phyloP scores from a whole-genome alignment of 2,113 vertebrate genomes.

The Dicentrarchus labrax region DNA sequence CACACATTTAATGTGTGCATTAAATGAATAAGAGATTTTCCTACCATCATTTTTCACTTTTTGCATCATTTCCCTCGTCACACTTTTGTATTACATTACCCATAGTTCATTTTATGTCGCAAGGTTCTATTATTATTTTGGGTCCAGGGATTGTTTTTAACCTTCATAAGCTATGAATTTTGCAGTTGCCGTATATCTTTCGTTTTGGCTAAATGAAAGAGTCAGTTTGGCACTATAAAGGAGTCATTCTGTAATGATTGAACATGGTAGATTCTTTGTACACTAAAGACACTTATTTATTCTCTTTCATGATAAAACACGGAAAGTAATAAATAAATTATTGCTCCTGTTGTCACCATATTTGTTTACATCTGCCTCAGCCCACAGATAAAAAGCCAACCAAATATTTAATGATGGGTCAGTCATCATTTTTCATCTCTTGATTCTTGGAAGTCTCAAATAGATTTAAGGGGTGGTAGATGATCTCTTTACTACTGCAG shows the following conservation, averaged over 20 bases:
- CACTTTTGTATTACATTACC: background rate
- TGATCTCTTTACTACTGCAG: constrained; percentile 9
- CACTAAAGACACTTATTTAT: constrained; percentile 28
- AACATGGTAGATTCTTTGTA: constrained; percentile 37
- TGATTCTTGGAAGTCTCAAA: constrained; percentile 3
- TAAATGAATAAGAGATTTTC: background rate
- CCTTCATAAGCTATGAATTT: constrained; percentile 27
- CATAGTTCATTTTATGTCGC: background rate
- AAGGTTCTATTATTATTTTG: constrained; percentile 7
- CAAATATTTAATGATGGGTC: constrained; percentile 38
- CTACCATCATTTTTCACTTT: background rate
- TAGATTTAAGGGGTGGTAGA: constrained; percentile 16
- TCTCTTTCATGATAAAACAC: constrained; percentile 45
- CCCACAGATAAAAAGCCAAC: constrained; percentile 37
- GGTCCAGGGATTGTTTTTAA: constrained; percentile 6
- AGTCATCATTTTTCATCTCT: constrained; percentile 28
- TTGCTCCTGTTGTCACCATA: constrained; percentile 20
- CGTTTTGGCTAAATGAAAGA: constrained; percentile 33
- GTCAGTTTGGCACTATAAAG: constrained; percentile 28
- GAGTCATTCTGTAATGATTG: constrained; percentile 13
- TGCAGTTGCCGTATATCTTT: background rate
- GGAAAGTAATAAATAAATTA: constrained; percentile 32
- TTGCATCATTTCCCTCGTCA: constrained; percentile 2
- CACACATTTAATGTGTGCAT: background rate
- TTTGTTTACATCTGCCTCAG: constrained; percentile 48